Conservation (phyloP, 2,797 vertebrate genomes). For the Phoeniculus purpureus region DNA sequence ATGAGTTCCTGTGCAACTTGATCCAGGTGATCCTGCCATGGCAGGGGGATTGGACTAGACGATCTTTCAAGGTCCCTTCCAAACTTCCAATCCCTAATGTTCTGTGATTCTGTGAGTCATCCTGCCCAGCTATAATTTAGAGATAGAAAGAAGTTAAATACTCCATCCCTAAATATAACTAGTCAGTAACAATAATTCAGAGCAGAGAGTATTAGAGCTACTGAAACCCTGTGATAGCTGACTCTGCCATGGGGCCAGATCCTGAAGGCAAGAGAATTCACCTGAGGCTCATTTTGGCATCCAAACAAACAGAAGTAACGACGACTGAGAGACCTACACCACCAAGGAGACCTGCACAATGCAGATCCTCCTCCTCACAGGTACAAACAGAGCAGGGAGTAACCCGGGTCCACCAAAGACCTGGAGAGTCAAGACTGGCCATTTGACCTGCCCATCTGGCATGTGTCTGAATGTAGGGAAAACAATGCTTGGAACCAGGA, state of each 20-base stretch:
- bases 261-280: neutral
- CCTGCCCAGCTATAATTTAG: fast-evolving
- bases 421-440: neutral
- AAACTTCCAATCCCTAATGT: no score
- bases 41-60: no score
- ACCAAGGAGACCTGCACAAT: fast-evolving
- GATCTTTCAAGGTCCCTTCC: no score
- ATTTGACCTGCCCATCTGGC: neutral
- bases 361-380: neutral
- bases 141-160: neutral
- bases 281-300: neutral
- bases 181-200: neutral
- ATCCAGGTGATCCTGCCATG: no score
- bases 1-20: no score
- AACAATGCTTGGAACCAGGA: neutral
- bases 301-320: fast-evolving
- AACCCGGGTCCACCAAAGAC: neutral
- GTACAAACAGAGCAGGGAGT: neutral
- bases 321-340: neutral
- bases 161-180: neutral
- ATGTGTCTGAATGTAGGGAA: neutral
- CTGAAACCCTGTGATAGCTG: neutral
- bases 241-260: fast-evolving
- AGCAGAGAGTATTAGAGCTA: neutral
- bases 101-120: neutral